These are phyloP conservation scores for Rhamnusium bicolor DNA, from an alignment of 2,888 invertebrate species.

Conservation along the genomic window DNA sequence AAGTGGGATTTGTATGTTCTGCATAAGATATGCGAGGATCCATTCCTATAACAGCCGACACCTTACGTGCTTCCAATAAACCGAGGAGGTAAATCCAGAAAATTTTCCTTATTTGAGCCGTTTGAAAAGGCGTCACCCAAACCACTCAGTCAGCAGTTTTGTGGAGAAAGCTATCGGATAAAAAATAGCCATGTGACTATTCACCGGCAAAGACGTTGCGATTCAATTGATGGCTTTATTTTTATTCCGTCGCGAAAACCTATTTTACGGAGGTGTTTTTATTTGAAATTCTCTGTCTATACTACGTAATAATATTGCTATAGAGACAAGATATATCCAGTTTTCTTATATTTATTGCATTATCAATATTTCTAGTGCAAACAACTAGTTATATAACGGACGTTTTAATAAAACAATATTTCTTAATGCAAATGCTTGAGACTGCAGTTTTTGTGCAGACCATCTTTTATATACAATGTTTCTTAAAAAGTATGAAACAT, in stretches of 20 bases:
- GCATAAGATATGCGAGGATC: constrained; percentile 51
- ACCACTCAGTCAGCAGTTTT: constrained; percentile 57
- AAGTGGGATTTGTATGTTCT: constrained; percentile 32
- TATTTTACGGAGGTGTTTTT: constrained; percentile 12
- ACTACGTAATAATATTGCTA: neutral
- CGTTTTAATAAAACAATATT: too few relatives aligned
- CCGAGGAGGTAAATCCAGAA: constrained; percentile 52
- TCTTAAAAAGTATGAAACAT: too few relatives aligned
- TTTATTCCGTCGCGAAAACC: constrained; percentile 19
- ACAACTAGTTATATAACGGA: too few relatives aligned
- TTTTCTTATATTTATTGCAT: neutral
- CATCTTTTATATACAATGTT: too few relatives aligned
- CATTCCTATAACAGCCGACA: constrained; percentile 56
- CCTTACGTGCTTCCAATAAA: constrained; percentile 59
- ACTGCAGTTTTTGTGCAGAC: too few relatives aligned
- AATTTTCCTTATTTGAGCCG: constrained; percentile 58
- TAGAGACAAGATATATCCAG: neutral
- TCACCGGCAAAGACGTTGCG: constrained; percentile 33
- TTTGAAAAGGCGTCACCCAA: constrained; percentile 57
- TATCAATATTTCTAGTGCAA: too few relatives aligned
- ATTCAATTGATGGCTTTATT: constrained; percentile 16
- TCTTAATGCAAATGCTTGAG: too few relatives aligned
- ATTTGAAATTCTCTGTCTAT: neutral
- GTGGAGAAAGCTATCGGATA: constrained; percentile 54
- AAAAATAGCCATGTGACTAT: constrained; percentile 49